Percentiles rank a stretch among this genome's conserved stretches.
Conservation (phyloP, 2,113 vertebrate genomes). For the Ellobius talpinus region DNA sequence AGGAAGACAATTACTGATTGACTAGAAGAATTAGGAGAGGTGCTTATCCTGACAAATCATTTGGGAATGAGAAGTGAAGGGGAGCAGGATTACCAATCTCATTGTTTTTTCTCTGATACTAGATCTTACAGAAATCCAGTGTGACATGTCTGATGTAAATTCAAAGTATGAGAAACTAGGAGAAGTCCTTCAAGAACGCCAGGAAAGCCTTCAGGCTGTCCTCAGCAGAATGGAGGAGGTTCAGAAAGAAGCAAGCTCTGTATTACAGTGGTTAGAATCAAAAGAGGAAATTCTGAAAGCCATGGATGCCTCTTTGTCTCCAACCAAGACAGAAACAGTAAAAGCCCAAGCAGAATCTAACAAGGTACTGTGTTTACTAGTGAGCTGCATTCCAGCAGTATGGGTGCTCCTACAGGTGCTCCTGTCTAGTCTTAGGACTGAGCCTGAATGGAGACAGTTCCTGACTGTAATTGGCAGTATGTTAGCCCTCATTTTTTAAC, state of each 20-base stretch:
- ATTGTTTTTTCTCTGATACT: slow-evolving; percentile 69
- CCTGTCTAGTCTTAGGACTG: neutral
- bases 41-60: neutral
- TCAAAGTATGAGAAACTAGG: slow-evolving; percentile 91
- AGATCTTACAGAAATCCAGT: slow-evolving; percentile 98
- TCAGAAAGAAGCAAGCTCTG: slow-evolving; percentile 87
- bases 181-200: slow-evolving; percentile 87
- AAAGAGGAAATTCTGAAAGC: slow-evolving; percentile 90
- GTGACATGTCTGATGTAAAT: slow-evolving; percentile 93
- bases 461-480: neutral
- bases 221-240: slow-evolving; percentile 90
- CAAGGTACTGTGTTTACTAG: slow-evolving; percentile 88
- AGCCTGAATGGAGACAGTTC: neutral
- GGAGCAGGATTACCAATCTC: slow-evolving; percentile 27
- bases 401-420: neutral
- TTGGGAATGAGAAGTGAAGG: slow-evolving; percentile 47
- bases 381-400: rapidly evolving
- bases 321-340: slow-evolving; percentile 92
- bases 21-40: slow-evolving; percentile 29
- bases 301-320: slow-evolving; percentile 88
- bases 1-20: slow-evolving; percentile 32
- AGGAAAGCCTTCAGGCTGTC: slow-evolving; percentile 87
- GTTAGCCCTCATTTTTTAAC: slow-evolving; percentile 23
- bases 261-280: slow-evolving; percentile 92
- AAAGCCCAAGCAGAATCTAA: slow-evolving; percentile 95